A percentile compares a stretch with the other conserved stretches of the same genome.
phyloP scores from a whole-genome alignment of 2,113 vertebrate genomes.

The Ptilorrhoa leucosticta region DNA sequence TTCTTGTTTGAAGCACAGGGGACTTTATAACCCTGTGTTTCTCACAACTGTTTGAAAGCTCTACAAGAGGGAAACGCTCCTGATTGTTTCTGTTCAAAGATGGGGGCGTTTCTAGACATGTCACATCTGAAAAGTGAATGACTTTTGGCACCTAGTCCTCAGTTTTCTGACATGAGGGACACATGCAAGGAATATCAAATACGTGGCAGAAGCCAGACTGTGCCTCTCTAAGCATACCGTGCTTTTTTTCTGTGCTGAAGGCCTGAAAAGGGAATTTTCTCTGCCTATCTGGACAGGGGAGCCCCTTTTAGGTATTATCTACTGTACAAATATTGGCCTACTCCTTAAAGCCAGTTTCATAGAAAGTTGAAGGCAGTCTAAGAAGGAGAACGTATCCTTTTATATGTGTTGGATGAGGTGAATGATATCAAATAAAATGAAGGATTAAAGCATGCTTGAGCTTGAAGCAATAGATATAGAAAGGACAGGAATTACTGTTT shows the following conservation, averaged over 20 bases:
- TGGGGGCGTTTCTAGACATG: conserved; percentile 31
- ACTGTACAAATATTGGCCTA: conserved; percentile 24
- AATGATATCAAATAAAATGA: conserved; percentile 54
- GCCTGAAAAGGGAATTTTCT: conserved; percentile 11
- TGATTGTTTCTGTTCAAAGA: conserved; percentile 26
- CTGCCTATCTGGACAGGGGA: not conserved
- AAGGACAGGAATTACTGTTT: conserved; percentile 67
- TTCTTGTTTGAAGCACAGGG: not conserved
- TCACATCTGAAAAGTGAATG: conserved; percentile 48
- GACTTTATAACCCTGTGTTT: conserved; percentile 29
- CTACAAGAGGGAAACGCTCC: not conserved
- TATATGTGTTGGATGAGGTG: conserved; percentile 21
- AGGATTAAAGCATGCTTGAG: conserved; percentile 66
- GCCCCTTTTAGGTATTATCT: conserved; percentile 34
- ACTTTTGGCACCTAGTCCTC: conserved; percentile 34
- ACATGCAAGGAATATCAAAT: conserved; percentile 39
- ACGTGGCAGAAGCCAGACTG: not conserved
- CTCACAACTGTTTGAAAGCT: conserved; percentile 9
- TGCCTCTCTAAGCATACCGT: not conserved
- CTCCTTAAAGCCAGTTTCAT: conserved; percentile 21
- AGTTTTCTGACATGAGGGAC: conserved; percentile 22
- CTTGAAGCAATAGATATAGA: conserved; percentile 57
- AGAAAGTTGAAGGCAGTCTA: conserved; percentile 53
- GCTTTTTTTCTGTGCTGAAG: not conserved
- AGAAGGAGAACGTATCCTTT: conserved; percentile 1